phyloP scores from a whole-genome alignment of 2,113 vertebrate genomes.

The Marcusenius ussheri region DNA sequence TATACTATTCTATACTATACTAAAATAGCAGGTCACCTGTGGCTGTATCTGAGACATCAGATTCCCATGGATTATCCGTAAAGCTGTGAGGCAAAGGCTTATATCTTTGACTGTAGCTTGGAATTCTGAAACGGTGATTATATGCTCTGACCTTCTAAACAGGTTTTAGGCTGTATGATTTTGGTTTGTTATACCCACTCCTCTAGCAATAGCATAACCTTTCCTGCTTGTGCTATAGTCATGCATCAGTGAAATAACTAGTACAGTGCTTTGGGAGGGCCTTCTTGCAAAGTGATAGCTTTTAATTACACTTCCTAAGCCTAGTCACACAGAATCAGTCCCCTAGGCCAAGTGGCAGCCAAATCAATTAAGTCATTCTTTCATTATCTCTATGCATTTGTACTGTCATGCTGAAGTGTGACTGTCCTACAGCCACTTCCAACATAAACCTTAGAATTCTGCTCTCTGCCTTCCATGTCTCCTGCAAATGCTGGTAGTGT shows the following conservation, averaged over 20 bases:
- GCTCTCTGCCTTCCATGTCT: neutral
- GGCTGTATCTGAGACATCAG: neutral
- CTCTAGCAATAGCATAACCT: neutral
- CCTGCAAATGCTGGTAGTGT: neutral
- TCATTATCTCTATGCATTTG: neutral
- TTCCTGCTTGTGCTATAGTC: neutral
- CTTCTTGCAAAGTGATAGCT: neutral
- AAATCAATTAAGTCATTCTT: constrained; percentile 1
- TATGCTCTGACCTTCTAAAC: neutral
- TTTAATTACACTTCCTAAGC: neutral
- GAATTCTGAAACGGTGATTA: neutral
- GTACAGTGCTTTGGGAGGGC: neutral
- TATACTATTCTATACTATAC: neutral
- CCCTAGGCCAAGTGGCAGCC: neutral
- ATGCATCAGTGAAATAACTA: neutral
- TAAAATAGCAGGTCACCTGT: neutral
- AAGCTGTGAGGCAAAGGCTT: neutral
- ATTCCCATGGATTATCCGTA: neutral
- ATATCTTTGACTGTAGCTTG: neutral
- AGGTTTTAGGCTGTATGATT: neutral
- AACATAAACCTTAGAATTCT: neutral
- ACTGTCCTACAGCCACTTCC: neutral
- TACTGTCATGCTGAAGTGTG: neutral
- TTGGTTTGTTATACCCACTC: neutral
- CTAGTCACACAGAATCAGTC: neutral